phyloP scores from a whole-genome alignment of 2,797 vertebrate genomes.

The Acropternis orthonyx region DNA sequence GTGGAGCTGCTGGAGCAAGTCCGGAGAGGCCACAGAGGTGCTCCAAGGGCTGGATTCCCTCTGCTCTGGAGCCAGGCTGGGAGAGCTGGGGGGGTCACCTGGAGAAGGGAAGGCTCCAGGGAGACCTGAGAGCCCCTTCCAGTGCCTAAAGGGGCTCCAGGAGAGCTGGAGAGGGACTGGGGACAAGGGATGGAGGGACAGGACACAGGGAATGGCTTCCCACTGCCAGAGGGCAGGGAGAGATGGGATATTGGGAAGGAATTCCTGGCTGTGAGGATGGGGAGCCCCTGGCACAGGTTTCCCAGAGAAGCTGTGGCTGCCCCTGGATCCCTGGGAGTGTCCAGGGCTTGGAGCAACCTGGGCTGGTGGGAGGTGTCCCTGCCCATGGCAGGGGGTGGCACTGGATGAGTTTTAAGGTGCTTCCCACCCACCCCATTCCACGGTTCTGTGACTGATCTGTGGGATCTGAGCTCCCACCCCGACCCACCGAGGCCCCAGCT shows the following conservation, averaged over 20 bases:
- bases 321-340: background rate
- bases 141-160: background rate
- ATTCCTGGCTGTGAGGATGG: background rate
- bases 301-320: background rate
- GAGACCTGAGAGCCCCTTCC: background rate
- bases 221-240: background rate
- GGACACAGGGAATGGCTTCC: background rate
- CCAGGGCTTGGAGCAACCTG: background rate
- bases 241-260: background rate
- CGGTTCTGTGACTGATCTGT: background rate
- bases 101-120: background rate
- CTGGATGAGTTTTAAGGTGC: background rate
- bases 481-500: background rate
- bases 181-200: background rate
- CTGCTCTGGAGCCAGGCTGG: background rate
- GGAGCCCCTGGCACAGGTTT: background rate
- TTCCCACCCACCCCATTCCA: background rate
- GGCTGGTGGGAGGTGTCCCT: background rate
- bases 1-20: accelerated
- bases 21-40: accelerated
- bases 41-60: background rate
- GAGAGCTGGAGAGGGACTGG: background rate
- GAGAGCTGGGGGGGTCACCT: background rate
- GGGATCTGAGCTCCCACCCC: too few relatives aligned
- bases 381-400: background rate